Evolutionary conservation across 2,113 vertebrate species (phyloP), one percentile per base, ranked within the genome.

Genomic region (Rhinopomastus cyanomelas): DNA sequence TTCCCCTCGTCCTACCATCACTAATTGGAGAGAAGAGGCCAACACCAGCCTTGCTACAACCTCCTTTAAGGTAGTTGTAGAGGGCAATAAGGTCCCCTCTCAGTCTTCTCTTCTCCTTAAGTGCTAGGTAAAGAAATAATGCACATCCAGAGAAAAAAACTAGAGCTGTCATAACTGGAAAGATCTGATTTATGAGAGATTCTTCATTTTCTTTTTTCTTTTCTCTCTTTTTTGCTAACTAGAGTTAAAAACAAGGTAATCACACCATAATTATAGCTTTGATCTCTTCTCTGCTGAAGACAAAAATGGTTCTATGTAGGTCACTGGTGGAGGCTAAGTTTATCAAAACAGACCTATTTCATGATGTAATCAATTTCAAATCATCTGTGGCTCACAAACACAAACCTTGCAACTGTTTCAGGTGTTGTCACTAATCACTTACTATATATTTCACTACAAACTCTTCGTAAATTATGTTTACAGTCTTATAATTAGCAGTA

Each of bases 181-280:
- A 92, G 81, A 83, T 84, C 51, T 91, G 76, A 85, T 81, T 90
- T 94, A 89, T 59, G 49, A 88, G 76, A 66, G 62, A 89, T 64
- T 95, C 91, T 92, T 89, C 5, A 30, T 82, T 91, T 92, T 69
- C 51, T 81, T 85, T 85, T 80, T 87, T 83, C 42, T 92, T 74
- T 69, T 55, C 23, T 76, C 37, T 72, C 59, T 85, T 94, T 78
- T 85, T 94, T 79, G 51, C 84, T 88, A 96, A 94, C 85, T 91
- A 93, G 88, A 94, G 87, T 92, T 95, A 95, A 97, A 97, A 94
- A 87, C 51, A 94, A 95, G 65, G 89, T 95, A 96, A 96, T 95
- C 93, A 95, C 60, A 93, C 88, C 46, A 21, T 95, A 96, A 96
- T 96, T 96, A 96, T 71, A 90, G 87, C 93, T 96, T 96, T 96